Conservation (phyloP, 2,888 invertebrate species). For the Eueremaeus valkanovi region DNA sequence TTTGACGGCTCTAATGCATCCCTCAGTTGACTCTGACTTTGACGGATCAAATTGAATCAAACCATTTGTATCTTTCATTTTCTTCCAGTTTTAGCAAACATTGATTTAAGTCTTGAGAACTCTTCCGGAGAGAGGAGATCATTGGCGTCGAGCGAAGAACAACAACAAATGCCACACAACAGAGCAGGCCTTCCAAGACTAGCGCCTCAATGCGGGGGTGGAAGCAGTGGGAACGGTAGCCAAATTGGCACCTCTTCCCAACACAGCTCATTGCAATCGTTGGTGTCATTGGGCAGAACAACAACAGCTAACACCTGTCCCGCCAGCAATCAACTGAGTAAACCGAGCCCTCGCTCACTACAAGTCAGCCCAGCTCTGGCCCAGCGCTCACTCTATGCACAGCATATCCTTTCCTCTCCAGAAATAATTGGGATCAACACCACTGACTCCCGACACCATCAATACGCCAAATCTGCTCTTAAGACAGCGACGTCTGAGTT, state of each 20-base stretch:
- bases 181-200: slow-evolving; percentile 42
- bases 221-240: not conserved
- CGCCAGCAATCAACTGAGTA: slow-evolving; percentile 17
- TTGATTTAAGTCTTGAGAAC: slow-evolving; percentile 27
- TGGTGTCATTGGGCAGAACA: slow-evolving; percentile 32
- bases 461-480: slow-evolving; percentile 41
- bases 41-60: not conserved
- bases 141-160: slow-evolving; percentile 15
- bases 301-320: not conserved
- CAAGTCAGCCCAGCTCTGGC: slow-evolving; percentile 46
- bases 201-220: slow-evolving; percentile 46
- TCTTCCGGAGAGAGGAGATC: slow-evolving; percentile 18
- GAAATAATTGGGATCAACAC: slow-evolving; percentile 40
- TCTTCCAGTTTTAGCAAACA: slow-evolving; percentile 27
- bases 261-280: slow-evolving; percentile 34
- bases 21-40: not conserved
- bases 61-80: not conserved
- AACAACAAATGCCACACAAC: slow-evolving; percentile 2
- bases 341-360: slow-evolving; percentile 45
- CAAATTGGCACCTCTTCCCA: slow-evolving; percentile 13
- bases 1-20: not conserved
- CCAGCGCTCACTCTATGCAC: slow-evolving; percentile 47
- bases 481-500: slow-evolving; percentile 47
- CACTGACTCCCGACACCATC: slow-evolving; percentile 14
- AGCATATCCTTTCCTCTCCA: slow-evolving; percentile 45